These are phyloP conservation scores for Ophiodon elongatus DNA, from an alignment of 2,113 vertebrate genomes.

Conservation along the genomic window DNA sequence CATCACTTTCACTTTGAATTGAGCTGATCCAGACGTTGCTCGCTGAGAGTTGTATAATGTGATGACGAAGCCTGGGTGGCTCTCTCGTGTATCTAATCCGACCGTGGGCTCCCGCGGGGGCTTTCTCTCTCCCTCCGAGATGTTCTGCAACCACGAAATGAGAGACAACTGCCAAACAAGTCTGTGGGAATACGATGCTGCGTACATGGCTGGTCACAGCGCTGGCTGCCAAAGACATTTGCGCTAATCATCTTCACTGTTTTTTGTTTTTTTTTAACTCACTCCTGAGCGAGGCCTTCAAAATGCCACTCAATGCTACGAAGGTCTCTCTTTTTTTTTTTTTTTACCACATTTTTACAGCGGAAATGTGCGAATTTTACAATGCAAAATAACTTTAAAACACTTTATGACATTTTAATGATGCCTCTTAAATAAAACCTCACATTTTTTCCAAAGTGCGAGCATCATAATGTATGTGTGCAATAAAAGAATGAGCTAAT, in stretches of 20 bases:
- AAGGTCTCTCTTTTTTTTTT: background rate
- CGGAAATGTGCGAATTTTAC: background rate
- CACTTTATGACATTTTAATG: background rate
- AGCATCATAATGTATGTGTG: background rate
- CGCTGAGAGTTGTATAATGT: conserved; percentile 68
- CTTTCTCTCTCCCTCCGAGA: conserved; percentile 27
- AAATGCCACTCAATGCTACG: background rate
- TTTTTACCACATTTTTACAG: background rate
- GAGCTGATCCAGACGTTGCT: conserved; percentile 73
- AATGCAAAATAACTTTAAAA: conserved; percentile 1
- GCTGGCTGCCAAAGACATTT: conserved; percentile 53
- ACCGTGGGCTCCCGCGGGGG: conserved; percentile 32
- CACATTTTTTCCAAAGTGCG: background rate
- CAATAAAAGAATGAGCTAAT: conserved; percentile 11
- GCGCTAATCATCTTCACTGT: conserved; percentile 9
- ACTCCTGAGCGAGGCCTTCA: background rate
- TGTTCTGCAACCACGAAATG: conserved; percentile 62
- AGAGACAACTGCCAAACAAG: conserved; percentile 68
- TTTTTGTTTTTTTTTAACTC: background rate
- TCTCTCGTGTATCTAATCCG: conserved; percentile 53
- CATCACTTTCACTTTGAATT: conserved; percentile 75
- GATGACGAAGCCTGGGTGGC: conserved; percentile 75
- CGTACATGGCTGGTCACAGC: too few species aligned
- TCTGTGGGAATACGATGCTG: conserved; percentile 30
- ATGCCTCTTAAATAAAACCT: conserved; percentile 18